phyloP scores from a whole-genome alignment of 2,113 vertebrate species.

The Sterna hirundo region DNA sequence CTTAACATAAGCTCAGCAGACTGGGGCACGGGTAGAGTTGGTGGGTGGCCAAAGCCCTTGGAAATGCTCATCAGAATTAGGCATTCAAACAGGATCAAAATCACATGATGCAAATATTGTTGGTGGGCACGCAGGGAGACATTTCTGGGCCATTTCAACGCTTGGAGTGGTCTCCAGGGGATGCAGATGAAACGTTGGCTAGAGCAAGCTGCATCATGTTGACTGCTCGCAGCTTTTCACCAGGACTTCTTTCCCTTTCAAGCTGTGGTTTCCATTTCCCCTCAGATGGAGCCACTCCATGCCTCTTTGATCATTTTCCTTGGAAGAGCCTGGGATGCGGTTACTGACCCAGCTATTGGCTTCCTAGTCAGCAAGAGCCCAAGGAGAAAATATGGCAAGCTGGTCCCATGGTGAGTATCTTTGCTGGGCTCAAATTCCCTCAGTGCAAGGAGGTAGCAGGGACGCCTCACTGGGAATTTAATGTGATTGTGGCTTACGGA shows the following conservation, averaged over 20 bases:
- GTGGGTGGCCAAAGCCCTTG: neutral
- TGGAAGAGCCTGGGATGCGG: conserved; percentile 75
- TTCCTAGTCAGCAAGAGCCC: conserved; percentile 77
- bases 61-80: neutral
- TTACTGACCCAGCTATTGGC: conserved; percentile 75
- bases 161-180: neutral
- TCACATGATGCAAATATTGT: neutral
- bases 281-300: conserved; percentile 69
- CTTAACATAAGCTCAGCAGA: neutral
- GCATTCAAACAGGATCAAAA: neutral
- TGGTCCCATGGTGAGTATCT: conserved; percentile 71
- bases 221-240: neutral
- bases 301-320: conserved; percentile 75
- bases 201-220: accelerated
- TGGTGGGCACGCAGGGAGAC: neutral
- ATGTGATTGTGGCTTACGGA: neutral
- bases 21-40: neutral
- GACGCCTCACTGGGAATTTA: neutral
- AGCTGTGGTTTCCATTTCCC: neutral
- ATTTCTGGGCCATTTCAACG: neutral
- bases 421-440: neutral
- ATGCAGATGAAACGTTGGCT: neutral
- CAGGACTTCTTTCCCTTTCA: neutral
- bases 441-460: neutral
- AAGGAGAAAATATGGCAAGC: conserved; percentile 65